These are phyloP conservation scores for Petrocephalus zakoni DNA, from an alignment of 2,113 vertebrate species.

Conservation along the genomic window DNA sequence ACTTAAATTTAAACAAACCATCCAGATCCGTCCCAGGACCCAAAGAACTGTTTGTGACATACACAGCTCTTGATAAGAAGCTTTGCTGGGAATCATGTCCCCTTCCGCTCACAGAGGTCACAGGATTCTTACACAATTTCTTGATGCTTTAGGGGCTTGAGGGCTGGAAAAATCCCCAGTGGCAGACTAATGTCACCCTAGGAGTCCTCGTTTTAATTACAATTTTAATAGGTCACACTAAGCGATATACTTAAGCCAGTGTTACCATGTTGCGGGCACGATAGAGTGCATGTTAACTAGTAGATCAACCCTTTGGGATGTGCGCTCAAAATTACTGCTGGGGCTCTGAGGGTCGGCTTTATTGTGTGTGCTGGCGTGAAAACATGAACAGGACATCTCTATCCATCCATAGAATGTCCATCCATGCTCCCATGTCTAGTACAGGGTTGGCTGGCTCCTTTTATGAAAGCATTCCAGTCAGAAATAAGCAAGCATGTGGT, in stretches of 20 bases:
- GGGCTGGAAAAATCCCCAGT: not conserved
- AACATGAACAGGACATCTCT: not conserved
- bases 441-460: not conserved
- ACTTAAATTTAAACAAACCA: not conserved
- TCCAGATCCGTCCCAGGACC: not conserved
- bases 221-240: slow-evolving; percentile 12
- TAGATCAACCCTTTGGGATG: not conserved
- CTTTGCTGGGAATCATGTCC: not conserved
- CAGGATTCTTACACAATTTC: not conserved
- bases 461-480: not conserved
- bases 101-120: slow-evolving; percentile 1
- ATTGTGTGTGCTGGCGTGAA: not conserved
- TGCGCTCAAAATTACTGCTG: not conserved
- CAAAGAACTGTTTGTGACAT: not conserved
- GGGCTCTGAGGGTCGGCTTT: not conserved
- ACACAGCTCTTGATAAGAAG: not conserved
- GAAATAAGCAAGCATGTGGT: not conserved
- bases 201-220: slow-evolving; percentile 8
- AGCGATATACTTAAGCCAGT: not conserved
- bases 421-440: not conserved
- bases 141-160: not conserved
- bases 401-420: not conserved
- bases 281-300: slow-evolving; percentile 13
- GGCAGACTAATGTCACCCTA: not conserved
- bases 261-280: not conserved